phyloP scores from a whole-genome alignment of 2,888 invertebrate genomes.

The Aphodius sticticus region DNA sequence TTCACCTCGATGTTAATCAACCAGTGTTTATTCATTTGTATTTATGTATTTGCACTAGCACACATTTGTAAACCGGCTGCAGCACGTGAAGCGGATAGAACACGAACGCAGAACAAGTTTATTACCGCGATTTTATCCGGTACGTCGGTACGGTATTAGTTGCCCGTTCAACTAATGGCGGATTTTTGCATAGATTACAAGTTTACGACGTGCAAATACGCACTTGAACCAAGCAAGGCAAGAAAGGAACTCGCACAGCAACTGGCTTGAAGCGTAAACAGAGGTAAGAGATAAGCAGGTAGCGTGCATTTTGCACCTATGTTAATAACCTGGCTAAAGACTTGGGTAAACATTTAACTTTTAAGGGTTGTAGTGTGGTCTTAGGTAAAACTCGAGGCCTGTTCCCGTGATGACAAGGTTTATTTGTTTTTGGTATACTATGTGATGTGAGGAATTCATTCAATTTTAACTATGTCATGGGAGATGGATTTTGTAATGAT shows the following conservation, averaged over 20 bases:
- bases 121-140: background rate
- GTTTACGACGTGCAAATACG: conserved; percentile 4
- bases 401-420: background rate
- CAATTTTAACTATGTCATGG: background rate
- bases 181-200: background rate
- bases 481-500: background rate
- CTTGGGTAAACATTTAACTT: background rate
- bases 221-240: background rate
- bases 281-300: background rate
- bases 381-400: background rate
- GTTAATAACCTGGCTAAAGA: background rate
- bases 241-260: background rate
- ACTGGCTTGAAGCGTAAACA: background rate
- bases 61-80: background rate
- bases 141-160: background rate
- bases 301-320: conserved; percentile 4
- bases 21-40: background rate
- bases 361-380: background rate
- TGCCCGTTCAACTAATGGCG: background rate
- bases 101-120: background rate
- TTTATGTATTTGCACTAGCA: background rate
- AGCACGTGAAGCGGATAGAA: background rate
- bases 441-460: background rate
- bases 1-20: too few relatives aligned
- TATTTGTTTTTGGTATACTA: background rate